These are phyloP conservation scores for Butastur rufipennis DNA, from an alignment of 2,113 vertebrate species.

Conservation along the genomic window DNA sequence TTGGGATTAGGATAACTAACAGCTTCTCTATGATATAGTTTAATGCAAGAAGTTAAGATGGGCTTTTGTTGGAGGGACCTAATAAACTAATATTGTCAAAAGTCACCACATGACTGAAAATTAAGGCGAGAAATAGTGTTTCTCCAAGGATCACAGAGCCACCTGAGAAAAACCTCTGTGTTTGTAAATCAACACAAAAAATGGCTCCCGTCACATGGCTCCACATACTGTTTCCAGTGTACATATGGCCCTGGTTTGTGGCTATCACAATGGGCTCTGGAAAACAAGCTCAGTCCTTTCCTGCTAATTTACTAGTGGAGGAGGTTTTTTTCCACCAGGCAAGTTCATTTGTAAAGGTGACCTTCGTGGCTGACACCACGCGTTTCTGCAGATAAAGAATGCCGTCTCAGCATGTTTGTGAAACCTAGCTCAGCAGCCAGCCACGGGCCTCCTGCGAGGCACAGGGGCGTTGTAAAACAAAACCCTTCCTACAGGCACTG, in stretches of 20 bases:
- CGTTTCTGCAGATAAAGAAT: neutral
- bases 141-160: neutral
- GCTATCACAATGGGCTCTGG: neutral
- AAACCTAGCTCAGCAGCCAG: neutral
- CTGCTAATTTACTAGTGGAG: neutral
- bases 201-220: neutral
- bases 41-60: neutral
- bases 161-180: neutral
- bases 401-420: neutral
- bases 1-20: neutral
- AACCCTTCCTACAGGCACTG: neutral
- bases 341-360: constrained; percentile 42
- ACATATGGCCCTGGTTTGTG: neutral
- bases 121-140: neutral
- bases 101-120: neutral
- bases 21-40: neutral
- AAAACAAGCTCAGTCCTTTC: neutral
- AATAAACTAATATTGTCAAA: neutral
- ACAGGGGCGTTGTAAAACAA: neutral
- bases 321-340: neutral
- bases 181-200: neutral
- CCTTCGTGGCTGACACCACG: neutral
- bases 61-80: neutral
- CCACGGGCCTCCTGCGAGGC: neutral
- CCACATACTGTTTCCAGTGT: neutral